Evolutionary conservation across 1,140 invertebrate species (phyloP), one percentile per base, ranked within the genome.

Genomic region (Calephelis virginiensis): DNA sequence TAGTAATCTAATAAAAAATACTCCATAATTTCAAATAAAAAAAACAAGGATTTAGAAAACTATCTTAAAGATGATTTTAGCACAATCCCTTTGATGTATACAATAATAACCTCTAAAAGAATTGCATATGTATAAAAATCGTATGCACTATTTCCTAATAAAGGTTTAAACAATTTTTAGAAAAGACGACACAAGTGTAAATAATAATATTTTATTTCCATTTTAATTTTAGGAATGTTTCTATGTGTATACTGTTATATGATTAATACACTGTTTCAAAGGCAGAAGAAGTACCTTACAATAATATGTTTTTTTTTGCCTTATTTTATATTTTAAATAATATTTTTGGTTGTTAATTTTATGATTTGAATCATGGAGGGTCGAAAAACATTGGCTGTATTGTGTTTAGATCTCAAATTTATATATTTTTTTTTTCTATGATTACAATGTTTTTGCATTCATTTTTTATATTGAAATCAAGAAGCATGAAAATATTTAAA

Each of bases 141-240:
- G 9, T 53, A 17, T 10, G 12, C 13, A 28, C 10, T 56, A 56
- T 11, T 56, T 56, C 50, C 50, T 56, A 56, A 12, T 11, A 28
- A 17, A 56, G 14, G 50, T 11, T 17, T 28, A 11, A 56, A 56
- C 50, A 28, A 14, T 56, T 56, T 56, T 56, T 56, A 28, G 17
- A 56, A 56, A 28, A 28, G 28, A 37, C 5, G 8, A 53, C n/a
- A 8, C 8, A 17, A 17, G n/a, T 56, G 17, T 37, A 37, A 37
- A 50, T 50, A 49, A 43, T 43, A 43, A 7, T 49, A 53, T 53
- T 37, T 56, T 56, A 43, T 56, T 56, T 56, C 50, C 17, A 28
- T 37, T 28, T 56, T 56, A 56, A 8, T 14, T 37, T 11, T 56
- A 56, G 28, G 10, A 56, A 56, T 56, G 10, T 9, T 56, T 56